Base-by-base conservation (phyloP, 2,888 invertebrate species). In the Deilephila elpenor region DNA sequence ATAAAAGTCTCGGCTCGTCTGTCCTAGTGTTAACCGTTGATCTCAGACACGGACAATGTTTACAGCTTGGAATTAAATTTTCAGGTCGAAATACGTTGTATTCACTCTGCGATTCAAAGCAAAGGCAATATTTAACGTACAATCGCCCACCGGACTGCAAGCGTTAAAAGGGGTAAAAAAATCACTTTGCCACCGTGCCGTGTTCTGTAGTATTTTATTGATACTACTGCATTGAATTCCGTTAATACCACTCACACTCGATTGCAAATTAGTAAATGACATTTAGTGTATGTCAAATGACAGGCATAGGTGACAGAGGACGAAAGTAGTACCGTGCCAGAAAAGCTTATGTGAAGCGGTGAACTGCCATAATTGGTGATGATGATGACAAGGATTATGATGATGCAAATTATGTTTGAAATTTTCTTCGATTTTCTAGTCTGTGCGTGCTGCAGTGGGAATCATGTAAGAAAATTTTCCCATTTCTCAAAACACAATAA, bases 81-180 rank as follows among this genome's bases (percentile, higher is more conserved):
- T 20, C 71, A 34, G 20, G 32, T 20, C 20, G 34, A 71, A 59
- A 59, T 34, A 71, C 59, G 32, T 70, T 53, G 70, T 34, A 71
- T 71, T 32, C 70, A 56, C 5, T 34, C 71, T 34, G 25, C 11
- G n/a, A 56, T 44, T 44, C 32, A 29, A 61, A 56, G 32, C 59
- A 29, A 71, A 59, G 71, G 59, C 71, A 71, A 71, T 71, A 71
- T 71, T 71, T 56, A 71, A 67, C 44, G 67, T 67, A 32, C 71
- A 71, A 71, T 59, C 59, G 34, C 32, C 71, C 71, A 34, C 20
- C 56, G 71, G 59, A 37, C 59, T 71, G 37, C 59, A 59, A 7
- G n/a, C n/a, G n/a, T n/a, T n/a, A 71, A 56, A 56, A 59, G 71
- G 59, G 32, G 29, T 71, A 59, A 71, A 59, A 34, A 34, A 20